Percentiles rank a stretch among this genome's conserved stretches.
These are phyloP conservation scores for Ceyx margarethae DNA, from an alignment of 2,113 vertebrate species.

Conservation along the genomic window DNA sequence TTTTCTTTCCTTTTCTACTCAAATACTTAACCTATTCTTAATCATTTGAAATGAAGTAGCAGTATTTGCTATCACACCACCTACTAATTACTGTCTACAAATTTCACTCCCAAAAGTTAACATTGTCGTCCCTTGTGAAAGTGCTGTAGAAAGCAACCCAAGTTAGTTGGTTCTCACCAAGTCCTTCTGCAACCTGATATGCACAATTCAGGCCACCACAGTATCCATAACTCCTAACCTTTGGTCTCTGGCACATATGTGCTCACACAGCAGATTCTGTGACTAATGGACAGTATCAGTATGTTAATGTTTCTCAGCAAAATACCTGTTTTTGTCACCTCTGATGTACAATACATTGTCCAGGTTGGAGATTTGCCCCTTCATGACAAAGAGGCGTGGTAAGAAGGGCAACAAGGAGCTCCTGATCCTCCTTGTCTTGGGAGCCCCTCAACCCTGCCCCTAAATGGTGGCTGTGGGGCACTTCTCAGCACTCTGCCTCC, in stretches of 20 bases:
- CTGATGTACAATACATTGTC: not conserved
- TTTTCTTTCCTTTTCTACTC: not conserved
- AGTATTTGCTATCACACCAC: not conserved
- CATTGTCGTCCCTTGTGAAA: not conserved
- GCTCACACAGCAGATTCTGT: not conserved
- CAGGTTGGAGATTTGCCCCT: not conserved
- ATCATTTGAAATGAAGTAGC: not conserved
- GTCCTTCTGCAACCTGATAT: not conserved
- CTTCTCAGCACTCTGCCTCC: fast-evolving
- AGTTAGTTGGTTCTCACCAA: not conserved
- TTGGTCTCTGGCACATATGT: not conserved
- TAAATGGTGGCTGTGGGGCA: fast-evolving
- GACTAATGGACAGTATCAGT: not conserved
- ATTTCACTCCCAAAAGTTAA: not conserved
- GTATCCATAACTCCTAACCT: not conserved
- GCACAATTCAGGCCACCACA: not conserved
- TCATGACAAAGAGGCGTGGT: not conserved
- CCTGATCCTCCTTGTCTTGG: not conserved
- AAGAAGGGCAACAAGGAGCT: not conserved
- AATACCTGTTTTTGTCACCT: not conserved
- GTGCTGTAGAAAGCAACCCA: not conserved
- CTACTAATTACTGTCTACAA: conserved; percentile 1
- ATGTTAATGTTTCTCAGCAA: not conserved
- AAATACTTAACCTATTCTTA: not conserved
- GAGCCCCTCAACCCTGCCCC: not conserved